Base-by-base conservation (phyloP, 2,888 invertebrate genomes). In the Atrina japonica region DNA sequence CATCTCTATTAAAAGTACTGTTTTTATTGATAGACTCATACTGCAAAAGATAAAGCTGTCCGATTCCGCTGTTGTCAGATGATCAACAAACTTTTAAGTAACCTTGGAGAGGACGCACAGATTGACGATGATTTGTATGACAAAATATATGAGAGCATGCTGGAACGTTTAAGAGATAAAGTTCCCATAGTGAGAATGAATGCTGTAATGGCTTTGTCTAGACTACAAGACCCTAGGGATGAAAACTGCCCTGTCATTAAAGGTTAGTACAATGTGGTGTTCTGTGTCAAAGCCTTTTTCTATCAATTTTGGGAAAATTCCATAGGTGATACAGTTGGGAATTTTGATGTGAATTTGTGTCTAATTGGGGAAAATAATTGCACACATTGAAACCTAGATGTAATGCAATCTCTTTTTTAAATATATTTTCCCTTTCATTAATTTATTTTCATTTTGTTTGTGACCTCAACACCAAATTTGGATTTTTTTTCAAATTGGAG, bases 201-300 rank as follows among this genome's bases (percentile, higher is more conserved):
- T 81, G 96, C 96, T 0, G 94, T 96, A 0, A 90, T 93, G 30
- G 95, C 96, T 0, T 91, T 97, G 47, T 94, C 94, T 66, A 92
- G 96, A 3, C 91, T 97, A 0, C 97, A 97, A 89, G 94, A 95
- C 82, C 96, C 96, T 0, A 91, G 91, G 56, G 94, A 95, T 84
- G 93, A 93, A 0, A 93, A 94, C 40, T 96, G 97, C 88, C 93
- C 93, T 1, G 94, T 97, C 0, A 94, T 96, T 0, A 93, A 93
- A 79, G 90, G 91, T 92, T 71, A 40, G 25, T 25, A 27, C 27
- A n/a, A n/a, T n/a, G n/a, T n/a, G n/a, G n/a, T n/a, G n/a, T n/a
- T n/a, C n/a, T n/a, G n/a, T n/a, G n/a, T n/a, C n/a, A n/a, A n/a
- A n/a, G n/a, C n/a, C n/a, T n/a, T n/a, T n/a, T n/a, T n/a, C n/a